Evolutionary conservation across 2,113 vertebrate genomes (phyloP).

Genomic region (Pseudolaguvia tuberculata): DNA sequence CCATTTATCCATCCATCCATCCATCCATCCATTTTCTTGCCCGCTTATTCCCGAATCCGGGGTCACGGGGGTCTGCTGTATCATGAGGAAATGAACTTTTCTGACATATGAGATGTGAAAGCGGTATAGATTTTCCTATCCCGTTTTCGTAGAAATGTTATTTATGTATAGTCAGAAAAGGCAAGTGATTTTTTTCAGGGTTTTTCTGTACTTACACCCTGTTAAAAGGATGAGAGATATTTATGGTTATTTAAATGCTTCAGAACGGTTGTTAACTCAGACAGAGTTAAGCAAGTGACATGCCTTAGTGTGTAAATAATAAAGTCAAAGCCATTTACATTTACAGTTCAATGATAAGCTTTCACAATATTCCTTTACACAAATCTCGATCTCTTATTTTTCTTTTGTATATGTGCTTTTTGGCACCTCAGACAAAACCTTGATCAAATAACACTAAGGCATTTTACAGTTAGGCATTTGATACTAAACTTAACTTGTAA

Average conservation of each 20-base stretch:
- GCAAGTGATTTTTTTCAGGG: not conserved
- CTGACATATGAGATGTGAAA: too few relatives aligned
- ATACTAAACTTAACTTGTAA: too few relatives aligned
- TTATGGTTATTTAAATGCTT: not conserved
- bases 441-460: not conserved
- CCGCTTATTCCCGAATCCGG: too few relatives aligned
- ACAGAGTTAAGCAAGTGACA: not conserved
- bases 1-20: too few relatives aligned
- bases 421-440: not conserved
- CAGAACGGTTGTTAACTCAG: conserved; percentile 3
- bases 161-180: too few relatives aligned
- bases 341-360: not conserved
- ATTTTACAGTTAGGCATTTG: too few relatives aligned
- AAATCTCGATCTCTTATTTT: not conserved
- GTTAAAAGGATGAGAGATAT: too few relatives aligned
- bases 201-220: not conserved
- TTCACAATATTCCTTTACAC: not conserved
- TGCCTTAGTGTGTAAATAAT: conserved; percentile 34
- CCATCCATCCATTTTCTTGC: too few relatives aligned
- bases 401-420: not conserved
- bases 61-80: too few relatives aligned
- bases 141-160: too few relatives aligned
- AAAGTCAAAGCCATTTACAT: conserved; percentile 17
- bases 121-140: too few relatives aligned
- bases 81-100: too few relatives aligned